These are phyloP conservation scores for Jaculus jaculus DNA, from an alignment of 2,113 vertebrate genomes.

Conservation along the genomic window DNA sequence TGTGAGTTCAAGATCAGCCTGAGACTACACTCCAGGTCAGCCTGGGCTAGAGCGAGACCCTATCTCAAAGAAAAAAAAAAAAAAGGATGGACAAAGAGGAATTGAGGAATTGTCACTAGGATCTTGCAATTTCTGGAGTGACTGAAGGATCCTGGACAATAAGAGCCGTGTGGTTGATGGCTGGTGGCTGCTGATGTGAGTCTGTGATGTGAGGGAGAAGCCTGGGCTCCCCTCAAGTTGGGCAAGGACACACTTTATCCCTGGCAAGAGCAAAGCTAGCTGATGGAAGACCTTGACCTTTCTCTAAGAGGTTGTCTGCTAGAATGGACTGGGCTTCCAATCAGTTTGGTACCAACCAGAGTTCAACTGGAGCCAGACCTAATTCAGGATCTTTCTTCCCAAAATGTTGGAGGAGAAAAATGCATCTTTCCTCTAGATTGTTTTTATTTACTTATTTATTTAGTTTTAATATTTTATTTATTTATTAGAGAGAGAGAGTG, in stretches of 20 bases:
- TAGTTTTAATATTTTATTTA: too few species aligned
- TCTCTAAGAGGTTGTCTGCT: background rate
- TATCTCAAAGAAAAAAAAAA: too few species aligned
- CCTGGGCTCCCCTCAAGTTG: background rate
- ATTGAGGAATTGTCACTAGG: background rate
- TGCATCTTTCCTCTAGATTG: too few species aligned
- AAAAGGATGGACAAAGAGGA: background rate
- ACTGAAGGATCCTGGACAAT: background rate
- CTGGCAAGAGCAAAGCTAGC: too few species aligned
- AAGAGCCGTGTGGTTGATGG: background rate
- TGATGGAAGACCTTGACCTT: background rate
- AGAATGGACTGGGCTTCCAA: background rate
- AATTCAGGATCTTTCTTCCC: background rate
- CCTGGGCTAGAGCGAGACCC: too few species aligned
- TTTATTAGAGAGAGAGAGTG: too few species aligned
- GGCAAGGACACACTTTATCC: background rate
- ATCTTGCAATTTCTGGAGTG: constrained; percentile 1
- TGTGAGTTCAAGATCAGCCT: too few species aligned
- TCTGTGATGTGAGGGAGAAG: background rate
- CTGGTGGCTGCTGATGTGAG: background rate
- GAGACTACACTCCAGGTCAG: too few species aligned
- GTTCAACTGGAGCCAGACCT: background rate
- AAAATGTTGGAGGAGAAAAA: background rate
- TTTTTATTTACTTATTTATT: too few species aligned
- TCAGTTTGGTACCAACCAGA: background rate